Percentiles rank a stretch among this genome's conserved stretches.
These are phyloP conservation scores for Tympanoctomys barrerae DNA, from an alignment of 2,797 vertebrate genomes.

Conservation along the genomic window DNA sequence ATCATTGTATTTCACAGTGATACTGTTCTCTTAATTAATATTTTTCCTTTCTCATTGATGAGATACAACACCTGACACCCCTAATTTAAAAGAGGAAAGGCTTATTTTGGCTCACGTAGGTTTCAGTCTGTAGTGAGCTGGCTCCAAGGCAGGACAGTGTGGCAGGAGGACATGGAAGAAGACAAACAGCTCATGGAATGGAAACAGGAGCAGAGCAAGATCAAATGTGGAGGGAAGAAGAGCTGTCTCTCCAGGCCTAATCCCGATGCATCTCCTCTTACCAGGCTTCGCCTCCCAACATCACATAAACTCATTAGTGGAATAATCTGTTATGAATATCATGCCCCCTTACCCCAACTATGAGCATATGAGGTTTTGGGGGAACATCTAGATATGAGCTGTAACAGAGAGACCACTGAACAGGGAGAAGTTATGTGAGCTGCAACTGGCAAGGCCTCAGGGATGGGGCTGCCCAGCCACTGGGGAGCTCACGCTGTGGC, in stretches of 20 bases:
- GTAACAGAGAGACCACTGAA: neutral
- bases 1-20: neutral
- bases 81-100: neutral
- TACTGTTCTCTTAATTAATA: neutral
- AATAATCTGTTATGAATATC: neutral
- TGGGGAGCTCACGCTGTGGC: neutral
- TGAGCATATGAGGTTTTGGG: neutral
- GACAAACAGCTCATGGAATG: neutral
- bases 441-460: neutral
- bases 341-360: neutral
- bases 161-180: neutral
- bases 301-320: neutral
- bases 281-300: neutral
- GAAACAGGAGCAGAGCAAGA: neutral
- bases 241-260: neutral
- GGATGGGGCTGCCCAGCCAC: neutral
- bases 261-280: neutral
- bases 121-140: neutral
- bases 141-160: neutral
- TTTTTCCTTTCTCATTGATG: neutral
- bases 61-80: neutral
- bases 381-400: neutral
- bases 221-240: neutral
- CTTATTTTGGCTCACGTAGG: neutral
- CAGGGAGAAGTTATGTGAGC: neutral